Conservation (phyloP, 2,797 vertebrate species). For the Bothrops alternatus region DNA sequence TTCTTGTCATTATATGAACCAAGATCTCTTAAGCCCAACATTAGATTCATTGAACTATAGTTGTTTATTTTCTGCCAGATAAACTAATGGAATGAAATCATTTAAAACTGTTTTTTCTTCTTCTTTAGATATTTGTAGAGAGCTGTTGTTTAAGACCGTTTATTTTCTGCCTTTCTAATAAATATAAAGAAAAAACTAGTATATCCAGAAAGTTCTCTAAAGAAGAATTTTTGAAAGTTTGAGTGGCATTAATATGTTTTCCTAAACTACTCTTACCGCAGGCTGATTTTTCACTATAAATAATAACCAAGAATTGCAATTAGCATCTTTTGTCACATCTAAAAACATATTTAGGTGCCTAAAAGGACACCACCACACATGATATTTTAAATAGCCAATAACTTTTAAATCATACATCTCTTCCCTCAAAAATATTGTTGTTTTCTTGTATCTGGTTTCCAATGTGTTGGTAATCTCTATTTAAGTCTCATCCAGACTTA, state of each 20-base stretch:
- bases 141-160: neutral
- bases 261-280: neutral
- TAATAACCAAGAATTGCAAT: neutral
- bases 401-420: neutral
- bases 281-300: neutral
- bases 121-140: neutral
- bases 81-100: neutral
- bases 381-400: neutral
- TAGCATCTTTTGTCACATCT: neutral
- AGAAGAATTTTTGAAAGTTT: neutral
- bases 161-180: neutral
- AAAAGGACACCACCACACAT: neutral
- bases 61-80: neutral
- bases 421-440: neutral
- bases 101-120: neutral
- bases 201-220: neutral
- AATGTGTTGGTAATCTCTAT: slow-evolving; percentile 4
- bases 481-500: slow-evolving; percentile 35
- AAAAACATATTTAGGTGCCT: neutral
- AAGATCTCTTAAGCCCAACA: neutral
- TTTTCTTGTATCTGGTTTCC: slow-evolving; percentile 22
- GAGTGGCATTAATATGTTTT: neutral
- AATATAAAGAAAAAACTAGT: neutral
- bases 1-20: neutral
- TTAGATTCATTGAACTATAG: neutral